These are phyloP conservation scores for Lophura nycthemera DNA, from an alignment of 2,113 vertebrate genomes.

Conservation along the genomic window DNA sequence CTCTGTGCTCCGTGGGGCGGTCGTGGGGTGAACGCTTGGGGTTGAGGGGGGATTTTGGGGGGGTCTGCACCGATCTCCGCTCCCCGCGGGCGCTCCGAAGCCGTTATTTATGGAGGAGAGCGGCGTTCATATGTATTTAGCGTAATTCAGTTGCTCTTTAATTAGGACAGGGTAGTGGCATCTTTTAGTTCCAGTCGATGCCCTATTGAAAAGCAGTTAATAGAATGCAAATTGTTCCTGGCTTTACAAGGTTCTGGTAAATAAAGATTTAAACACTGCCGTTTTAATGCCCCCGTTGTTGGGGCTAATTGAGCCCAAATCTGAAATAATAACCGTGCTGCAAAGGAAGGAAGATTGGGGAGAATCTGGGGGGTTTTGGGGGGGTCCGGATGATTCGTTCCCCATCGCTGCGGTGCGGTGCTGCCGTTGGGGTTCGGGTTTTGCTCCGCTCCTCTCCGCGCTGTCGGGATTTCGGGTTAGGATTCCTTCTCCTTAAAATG, in stretches of 20 bases:
- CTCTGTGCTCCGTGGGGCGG: too few relatives aligned
- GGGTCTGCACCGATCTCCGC: not conserved
- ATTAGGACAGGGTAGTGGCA: constrained; percentile 89
- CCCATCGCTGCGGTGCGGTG: not conserved
- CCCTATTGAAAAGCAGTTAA: constrained; percentile 97
- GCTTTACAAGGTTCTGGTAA: constrained; percentile 93
- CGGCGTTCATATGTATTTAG: constrained; percentile 73
- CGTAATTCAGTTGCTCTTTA: constrained; percentile 89
- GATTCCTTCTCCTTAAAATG: not conserved
- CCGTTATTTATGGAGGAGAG: constrained; percentile 69
- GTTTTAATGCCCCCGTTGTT: constrained; percentile 91
- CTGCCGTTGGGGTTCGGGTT: not conserved
- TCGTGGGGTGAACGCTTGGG: too few relatives aligned
- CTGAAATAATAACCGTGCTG: not conserved
- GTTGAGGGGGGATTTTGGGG: too few relatives aligned
- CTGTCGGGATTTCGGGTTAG: not conserved
- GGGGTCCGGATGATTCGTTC: too few relatives aligned
- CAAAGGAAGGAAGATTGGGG: too few relatives aligned
- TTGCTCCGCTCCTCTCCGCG: not conserved
- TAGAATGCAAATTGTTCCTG: constrained; percentile 94
- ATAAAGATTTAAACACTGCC: constrained; percentile 96
- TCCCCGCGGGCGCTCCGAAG: not conserved
- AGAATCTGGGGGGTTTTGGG: too few relatives aligned
- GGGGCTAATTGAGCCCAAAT: constrained; percentile 86
- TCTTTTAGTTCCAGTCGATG: constrained; percentile 98